Conservation (phyloP, 2,888 invertebrate species). For the Malthinus seriepunctatus region DNA sequence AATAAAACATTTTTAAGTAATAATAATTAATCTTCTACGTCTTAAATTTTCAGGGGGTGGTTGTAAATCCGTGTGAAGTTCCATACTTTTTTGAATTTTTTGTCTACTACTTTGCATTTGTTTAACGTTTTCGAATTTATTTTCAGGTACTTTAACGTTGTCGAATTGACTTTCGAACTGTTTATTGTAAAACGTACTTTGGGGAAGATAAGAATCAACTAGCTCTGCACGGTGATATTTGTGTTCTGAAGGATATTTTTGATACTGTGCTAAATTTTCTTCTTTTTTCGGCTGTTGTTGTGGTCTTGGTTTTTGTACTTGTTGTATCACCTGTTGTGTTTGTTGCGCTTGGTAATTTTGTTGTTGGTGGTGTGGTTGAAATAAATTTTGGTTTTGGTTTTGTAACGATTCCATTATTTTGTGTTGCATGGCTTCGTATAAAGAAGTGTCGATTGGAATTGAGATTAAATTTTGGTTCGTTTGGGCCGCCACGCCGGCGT, state of each 20-base stretch:
- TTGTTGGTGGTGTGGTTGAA: neutral
- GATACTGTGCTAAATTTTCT: neutral
- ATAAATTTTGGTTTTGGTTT: neutral
- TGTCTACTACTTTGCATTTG: neutral
- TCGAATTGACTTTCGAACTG: neutral
- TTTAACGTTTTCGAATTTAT: neutral
- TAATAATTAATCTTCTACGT: constrained; percentile 8
- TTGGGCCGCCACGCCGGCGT: constrained; percentile 26
- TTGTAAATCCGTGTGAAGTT: constrained; percentile 9
- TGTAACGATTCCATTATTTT: neutral
- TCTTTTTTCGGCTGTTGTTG: too few relatives aligned
- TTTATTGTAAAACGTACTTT: neutral
- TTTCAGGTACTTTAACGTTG: too few relatives aligned
- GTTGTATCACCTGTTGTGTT: too few relatives aligned
- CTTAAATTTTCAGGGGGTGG: constrained; percentile 15
- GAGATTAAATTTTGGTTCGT: constrained; percentile 1
- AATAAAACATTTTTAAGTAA: neutral
- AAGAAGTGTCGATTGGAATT: constrained; percentile 9
- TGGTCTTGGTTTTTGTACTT: too few relatives aligned
- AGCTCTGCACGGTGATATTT: neutral
- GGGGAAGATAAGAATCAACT: neutral
- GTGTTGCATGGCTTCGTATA: constrained; percentile 14
- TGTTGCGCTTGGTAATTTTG: neutral
- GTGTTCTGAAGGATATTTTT: neutral
- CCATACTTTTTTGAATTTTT: constrained; percentile 5